phyloP scores from a whole-genome alignment of 2,113 vertebrate genomes.

The Thalassarche chlororhynchos region DNA sequence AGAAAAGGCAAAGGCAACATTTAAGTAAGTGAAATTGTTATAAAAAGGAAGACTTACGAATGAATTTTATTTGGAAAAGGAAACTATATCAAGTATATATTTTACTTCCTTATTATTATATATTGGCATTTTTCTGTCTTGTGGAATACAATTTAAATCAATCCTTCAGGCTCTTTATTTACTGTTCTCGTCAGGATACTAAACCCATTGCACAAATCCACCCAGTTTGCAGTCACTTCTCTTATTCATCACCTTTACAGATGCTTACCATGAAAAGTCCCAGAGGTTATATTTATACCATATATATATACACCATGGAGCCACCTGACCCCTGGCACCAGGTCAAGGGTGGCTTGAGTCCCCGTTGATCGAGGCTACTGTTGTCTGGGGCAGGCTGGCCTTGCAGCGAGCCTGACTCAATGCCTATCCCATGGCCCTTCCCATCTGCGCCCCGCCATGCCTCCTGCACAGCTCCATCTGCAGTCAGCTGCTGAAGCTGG shows the following conservation, averaged over 20 bases:
- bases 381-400: neutral
- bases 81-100: neutral
- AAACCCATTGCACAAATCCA: neutral
- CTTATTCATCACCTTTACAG: neutral
- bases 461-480: neutral
- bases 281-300: neutral
- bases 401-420: rapidly evolving
- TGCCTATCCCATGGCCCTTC: neutral
- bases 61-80: neutral
- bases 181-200: neutral
- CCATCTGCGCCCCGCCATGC: neutral
- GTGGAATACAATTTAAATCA: neutral
- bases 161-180: neutral
- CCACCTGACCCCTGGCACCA: neutral
- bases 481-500: neutral
- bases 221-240: neutral
- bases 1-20: neutral
- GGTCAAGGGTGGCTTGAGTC: neutral
- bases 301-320: neutral
- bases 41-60: neutral
- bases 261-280: neutral
- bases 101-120: neutral
- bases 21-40: neutral
- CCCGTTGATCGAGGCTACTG: neutral
- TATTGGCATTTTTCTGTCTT: neutral